Base-by-base conservation (phyloP, 2,113 vertebrate genomes). In the Stigmatopora nigra region DNA sequence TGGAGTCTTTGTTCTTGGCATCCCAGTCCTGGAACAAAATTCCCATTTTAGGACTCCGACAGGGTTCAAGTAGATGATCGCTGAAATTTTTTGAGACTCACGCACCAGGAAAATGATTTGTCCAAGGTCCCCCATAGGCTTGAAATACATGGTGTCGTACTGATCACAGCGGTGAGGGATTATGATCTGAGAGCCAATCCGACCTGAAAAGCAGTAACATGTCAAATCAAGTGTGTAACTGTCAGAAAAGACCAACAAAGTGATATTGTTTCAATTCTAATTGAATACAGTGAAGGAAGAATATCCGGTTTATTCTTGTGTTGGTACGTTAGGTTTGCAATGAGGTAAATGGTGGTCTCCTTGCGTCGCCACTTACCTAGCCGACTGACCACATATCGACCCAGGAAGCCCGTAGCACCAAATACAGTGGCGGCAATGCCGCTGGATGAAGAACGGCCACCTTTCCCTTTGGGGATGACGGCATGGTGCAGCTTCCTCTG, bases 341-440 rank as follows among this genome's bases (percentile, higher is more conserved):
- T 12, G 10, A 11, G 68, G 19, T 46, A 49, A 31, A 46, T n/a
- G 52, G 19, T 5, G 31, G 36, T 60, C 46, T 13, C 57, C 11
- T 55, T 1, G 6, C 4, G 15, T 4, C 48, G 2, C 3, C 20
- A 78, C 89, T 92, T 85, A 98, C 97, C 95, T 49, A 99, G 92
- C 17, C 89, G 91, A 63, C 89, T 94, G 81, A 99, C 93, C 17
- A 99, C 91, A 0, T 99, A 98, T 65, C 96, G 89, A 13, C 97
- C 97, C 71, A 99, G 80, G 71, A 95, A 98, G 10, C 97, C 97
- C 0, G 96, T 95, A 25, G 95, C 96, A 61, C 97, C 96, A 65
- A 99, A 99, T 41, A 99, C 96, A 0, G 95, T 98, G 63, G 94
- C 97, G 7, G 95, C 92, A 0, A 98, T 79, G 38, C 97, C 97